A percentile compares a stretch with the other conserved stretches of the same genome.
Conservation (phyloP, 2,113 vertebrate genomes). For the Monarcha castaneiventris region DNA sequence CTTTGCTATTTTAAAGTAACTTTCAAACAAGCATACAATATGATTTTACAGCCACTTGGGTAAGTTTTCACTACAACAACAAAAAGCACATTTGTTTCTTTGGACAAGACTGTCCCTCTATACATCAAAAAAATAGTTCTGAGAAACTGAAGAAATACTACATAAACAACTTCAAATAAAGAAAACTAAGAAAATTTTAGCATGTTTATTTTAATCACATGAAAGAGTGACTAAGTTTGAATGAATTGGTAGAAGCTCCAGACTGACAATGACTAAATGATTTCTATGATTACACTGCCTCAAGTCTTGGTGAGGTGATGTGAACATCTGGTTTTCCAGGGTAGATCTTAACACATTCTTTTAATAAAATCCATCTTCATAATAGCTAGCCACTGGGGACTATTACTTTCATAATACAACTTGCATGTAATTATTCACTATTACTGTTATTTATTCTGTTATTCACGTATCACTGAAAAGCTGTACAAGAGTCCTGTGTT, state of each 20-base stretch:
- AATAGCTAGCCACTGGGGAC: neutral
- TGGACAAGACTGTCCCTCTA: neutral
- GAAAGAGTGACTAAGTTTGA: neutral
- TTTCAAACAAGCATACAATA: neutral
- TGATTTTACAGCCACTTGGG: neutral
- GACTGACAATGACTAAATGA: neutral
- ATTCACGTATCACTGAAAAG: neutral
- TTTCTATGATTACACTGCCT: neutral
- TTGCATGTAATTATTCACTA: neutral
- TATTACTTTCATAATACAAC: neutral
- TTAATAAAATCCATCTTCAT: slow-evolving; percentile 32
- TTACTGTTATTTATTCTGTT: neutral
- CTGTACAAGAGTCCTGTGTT: neutral
- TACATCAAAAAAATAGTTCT: neutral
- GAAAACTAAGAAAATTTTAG: neutral
- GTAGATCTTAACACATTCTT: neutral
- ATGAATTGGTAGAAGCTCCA: neutral
- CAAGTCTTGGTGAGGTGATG: neutral
- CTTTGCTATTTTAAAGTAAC: neutral
- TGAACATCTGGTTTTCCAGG: neutral
- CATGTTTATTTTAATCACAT: neutral
- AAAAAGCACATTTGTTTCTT: neutral
- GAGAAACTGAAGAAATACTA: neutral
- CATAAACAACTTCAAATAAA: neutral
- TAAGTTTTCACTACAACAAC: neutral